These are phyloP conservation scores for Metacarcinus magister DNA, from an alignment of 2,888 invertebrate genomes.

Conservation along the genomic window DNA sequence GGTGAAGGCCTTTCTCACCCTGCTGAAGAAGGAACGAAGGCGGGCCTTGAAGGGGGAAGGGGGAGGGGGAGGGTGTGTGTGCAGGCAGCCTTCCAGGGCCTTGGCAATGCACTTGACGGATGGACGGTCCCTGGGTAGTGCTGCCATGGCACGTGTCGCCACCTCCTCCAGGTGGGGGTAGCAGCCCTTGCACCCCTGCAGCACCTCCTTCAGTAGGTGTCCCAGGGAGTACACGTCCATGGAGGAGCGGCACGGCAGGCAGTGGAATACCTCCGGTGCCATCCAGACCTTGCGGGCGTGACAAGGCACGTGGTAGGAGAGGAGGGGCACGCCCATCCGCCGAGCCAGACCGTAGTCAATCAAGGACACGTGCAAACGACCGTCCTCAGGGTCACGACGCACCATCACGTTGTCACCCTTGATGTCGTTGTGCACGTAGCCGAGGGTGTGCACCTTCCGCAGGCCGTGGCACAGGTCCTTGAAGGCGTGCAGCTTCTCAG, in stretches of 20 bases:
- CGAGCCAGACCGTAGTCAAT: neutral
- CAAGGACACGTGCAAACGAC: neutral
- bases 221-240: constrained; percentile 12
- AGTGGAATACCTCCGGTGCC: neutral
- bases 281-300: neutral
- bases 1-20: neutral
- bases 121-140: neutral
- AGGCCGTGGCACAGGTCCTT: neutral
- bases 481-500: neutral
- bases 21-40: neutral
- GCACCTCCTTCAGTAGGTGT: neutral
- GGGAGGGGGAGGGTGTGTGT: neutral
- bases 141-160: neutral
- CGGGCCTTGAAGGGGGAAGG: neutral
- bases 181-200: neutral
- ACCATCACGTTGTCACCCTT: neutral
- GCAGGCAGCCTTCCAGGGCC: neutral
- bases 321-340: neutral
- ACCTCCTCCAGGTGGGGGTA: neutral
- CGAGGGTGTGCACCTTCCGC: neutral
- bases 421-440: constrained; percentile 10
- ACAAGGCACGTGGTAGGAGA: neutral
- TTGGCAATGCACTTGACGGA: neutral
- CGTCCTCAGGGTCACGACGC: neutral
- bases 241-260: neutral